Base-by-base conservation (phyloP, 2,113 vertebrate genomes). In the Corythornis madagascariensis region DNA sequence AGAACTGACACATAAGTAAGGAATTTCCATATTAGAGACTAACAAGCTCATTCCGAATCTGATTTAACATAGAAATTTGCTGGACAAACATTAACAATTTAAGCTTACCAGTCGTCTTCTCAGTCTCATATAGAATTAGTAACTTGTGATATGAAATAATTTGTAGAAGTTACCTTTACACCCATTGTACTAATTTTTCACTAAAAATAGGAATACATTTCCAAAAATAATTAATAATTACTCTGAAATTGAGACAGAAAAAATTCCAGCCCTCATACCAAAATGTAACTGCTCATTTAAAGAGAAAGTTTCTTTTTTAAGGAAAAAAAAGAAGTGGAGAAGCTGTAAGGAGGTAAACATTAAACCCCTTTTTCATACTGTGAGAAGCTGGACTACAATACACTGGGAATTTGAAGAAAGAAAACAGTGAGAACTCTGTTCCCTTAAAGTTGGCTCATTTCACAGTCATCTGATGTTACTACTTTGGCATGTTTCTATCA, bases 371-470 rank as follows among this genome's bases (percentile, higher is more conserved):
- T 61, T 82, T 85, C 60, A 77, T 77, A 53, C 56, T 67, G 48
- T 81, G 73, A 95, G 76, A 92, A 95, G 76, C 8, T 63, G 80
- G 43, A 86, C 56, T 77, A 86, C 24, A 95, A 52, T 70, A 86
- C 56, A 47, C 59, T 71, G 83, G 67, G 71, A 87, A 89, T 91
- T 26, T 91, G 66, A 89, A 89, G 63, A 76, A 52, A 76, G 63
- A 83, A 35, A 89, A 88, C 71, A 90, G 67, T 57, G 45, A 88
- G 83, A 82, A 85, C 43, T 81, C 76, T 83, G 83, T 89, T 93
- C 73, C 70, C 43, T 88, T 90, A 40, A 89, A 88, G 80, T 2
- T 96, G 88, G 71, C 70, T 85, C 50, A 17, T 67, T 94, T 79
- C 76, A 31, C 82, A 64, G 50, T 13, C 84, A 48, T 80, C 75